Evolutionary conservation across 2,888 invertebrate species (phyloP), one percentile per base, ranked within the genome.

Genomic region (Scaptomyza parva): DNA sequence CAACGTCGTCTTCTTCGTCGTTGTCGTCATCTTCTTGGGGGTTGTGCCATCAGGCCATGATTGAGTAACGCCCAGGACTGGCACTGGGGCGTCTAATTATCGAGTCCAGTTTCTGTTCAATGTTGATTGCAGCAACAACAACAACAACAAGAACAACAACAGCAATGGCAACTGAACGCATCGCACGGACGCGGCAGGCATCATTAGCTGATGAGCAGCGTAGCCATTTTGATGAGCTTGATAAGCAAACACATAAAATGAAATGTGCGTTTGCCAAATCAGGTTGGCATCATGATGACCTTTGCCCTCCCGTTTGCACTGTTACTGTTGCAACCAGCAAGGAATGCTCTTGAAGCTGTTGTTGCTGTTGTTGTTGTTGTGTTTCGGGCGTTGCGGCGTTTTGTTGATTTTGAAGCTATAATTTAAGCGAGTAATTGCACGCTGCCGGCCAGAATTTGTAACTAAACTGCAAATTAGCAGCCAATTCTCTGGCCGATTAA

Each of bases 401-500:
- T 92, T 92, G 92, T 92, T 92, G 91, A 92, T 92, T 92, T 92
- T 92, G 86, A 90, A 88, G 89, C 91, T 91, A 91, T 92, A 92
- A 92, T 92, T 92, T 92, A 90, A 89, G 84, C 89, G 89, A 67
- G 91, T 91, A 93, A 93, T 93, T 93, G 93, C 92, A 92, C 92
- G 93, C 93, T 93, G 92, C 91, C 90, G 92, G 93, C 92, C 92
- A 92, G 93, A 93, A 93, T 93, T 93, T 93, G 93, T 93, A 93
- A 93, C 93, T 93, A 93, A 93, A 93, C 93, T 93, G 93, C 92
- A 93, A 93, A 93, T 93, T 93, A 93, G 93, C 93, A 93, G 93
- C 92, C 93, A 92, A 93, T 93, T 93, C 93, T 92, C 92, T 92
- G 92, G 93, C 91, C 92, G 92, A 92, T 92, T 93, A 92, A 92